Evolutionary conservation across 2,113 vertebrate species (phyloP).

Genomic region (Gymnorhina tibicen): DNA sequence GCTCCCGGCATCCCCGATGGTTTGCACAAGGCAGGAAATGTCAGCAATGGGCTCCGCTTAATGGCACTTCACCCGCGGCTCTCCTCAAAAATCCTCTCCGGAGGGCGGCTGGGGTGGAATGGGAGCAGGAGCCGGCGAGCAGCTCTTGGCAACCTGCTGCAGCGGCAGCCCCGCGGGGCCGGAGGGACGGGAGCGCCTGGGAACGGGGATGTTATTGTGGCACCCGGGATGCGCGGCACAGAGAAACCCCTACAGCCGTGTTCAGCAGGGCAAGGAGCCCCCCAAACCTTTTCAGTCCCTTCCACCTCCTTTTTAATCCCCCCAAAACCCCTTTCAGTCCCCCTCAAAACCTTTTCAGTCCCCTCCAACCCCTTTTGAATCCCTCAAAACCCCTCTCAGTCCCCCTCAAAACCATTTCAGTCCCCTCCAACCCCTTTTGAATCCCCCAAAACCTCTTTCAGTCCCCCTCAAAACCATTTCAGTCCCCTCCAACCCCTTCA

Average conservation of each 20-base stretch:
- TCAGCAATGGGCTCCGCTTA: neutral
- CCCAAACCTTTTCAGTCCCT: neutral
- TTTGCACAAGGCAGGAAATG: neutral
- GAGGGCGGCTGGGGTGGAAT: fast-evolving
- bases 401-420: neutral
- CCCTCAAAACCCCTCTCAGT: neutral
- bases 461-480: neutral
- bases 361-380: fast-evolving
- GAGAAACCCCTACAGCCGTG: fast-evolving
- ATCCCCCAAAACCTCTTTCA: neutral
- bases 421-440: fast-evolving
- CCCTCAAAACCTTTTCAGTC: neutral
- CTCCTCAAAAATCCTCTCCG: neutral
- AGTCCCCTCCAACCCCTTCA: too few species aligned
- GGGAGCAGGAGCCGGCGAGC: neutral
- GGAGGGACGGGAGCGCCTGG: fast-evolving
- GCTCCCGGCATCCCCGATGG: neutral
- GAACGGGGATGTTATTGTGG: fast-evolving
- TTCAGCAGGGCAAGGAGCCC: neutral
- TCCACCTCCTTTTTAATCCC: fast-evolving
- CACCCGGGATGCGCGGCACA: fast-evolving
- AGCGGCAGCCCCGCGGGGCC: fast-evolving
- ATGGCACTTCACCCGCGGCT: neutral
- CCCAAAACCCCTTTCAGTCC: neutral
- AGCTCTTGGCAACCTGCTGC: neutral